phyloP scores from a whole-genome alignment of 2,888 invertebrate species.

The Caenorhabditis macrosperma region DNA sequence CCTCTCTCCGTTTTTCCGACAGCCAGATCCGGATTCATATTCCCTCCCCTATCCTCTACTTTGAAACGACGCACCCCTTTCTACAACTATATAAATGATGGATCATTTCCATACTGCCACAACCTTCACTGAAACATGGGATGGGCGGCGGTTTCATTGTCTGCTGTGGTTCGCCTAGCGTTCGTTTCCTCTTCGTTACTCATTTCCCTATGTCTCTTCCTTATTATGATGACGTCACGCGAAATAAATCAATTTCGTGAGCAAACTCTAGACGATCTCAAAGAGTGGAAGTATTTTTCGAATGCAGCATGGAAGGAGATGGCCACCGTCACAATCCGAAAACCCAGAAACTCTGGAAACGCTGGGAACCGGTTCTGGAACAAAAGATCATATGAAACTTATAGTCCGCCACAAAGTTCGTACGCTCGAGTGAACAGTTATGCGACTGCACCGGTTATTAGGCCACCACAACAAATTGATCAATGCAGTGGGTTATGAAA shows the following conservation, averaged over 20 bases:
- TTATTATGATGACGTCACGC: conserved; percentile 45
- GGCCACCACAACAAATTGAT: conserved; percentile 32
- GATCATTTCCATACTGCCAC: conserved; percentile 15
- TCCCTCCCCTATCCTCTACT: background rate
- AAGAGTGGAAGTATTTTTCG: conserved; percentile 60
- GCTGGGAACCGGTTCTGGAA: conserved; percentile 38
- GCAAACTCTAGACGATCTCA: conserved; percentile 56
- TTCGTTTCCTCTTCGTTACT: conserved; percentile 44
- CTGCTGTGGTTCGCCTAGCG: conserved; percentile 28
- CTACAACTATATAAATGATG: conserved; percentile 34
- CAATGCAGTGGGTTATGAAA: conserved; percentile 54
- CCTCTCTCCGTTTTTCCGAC: conserved; percentile 4
- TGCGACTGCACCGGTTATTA: conserved; percentile 40
- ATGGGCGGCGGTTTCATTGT: conserved; percentile 22
- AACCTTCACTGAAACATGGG: conserved; percentile 12
- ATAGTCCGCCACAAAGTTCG: conserved; percentile 30
- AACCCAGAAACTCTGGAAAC: conserved; percentile 28
- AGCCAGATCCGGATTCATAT: conserved; percentile 32
- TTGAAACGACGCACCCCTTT: conserved; percentile 2
- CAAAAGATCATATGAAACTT: conserved; percentile 34
- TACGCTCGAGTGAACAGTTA: conserved; percentile 53
- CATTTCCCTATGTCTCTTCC: conserved; percentile 39
- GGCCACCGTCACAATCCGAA: conserved; percentile 14
- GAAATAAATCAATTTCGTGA: conserved; percentile 46
- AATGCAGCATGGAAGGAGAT: conserved; percentile 59